A percentile compares a stretch with the other conserved stretches of the same genome.
These are phyloP conservation scores for Lampropteryx suffumata DNA, from an alignment of 2,888 invertebrate genomes.

Conservation along the genomic window DNA sequence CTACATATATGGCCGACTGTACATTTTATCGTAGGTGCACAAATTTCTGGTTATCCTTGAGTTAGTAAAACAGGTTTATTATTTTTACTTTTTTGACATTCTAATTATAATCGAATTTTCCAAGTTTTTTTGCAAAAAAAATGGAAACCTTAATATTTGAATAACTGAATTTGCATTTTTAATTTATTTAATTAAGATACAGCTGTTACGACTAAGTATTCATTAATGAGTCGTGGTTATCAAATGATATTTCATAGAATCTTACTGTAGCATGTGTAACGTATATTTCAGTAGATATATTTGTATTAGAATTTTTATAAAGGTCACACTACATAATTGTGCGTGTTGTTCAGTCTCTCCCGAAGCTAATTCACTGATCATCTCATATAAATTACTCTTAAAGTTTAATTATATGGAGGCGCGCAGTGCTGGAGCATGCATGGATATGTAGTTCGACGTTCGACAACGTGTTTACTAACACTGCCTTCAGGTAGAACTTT, in stretches of 20 bases:
- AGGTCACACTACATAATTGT: not conserved
- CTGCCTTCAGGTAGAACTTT: conserved; percentile 20
- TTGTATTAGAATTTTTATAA: conserved; percentile 32
- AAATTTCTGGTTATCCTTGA: too few species aligned
- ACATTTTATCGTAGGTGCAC: too few species aligned
- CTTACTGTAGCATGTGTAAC: conserved; percentile 31
- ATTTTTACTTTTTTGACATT: not conserved
- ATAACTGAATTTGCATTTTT: conserved; percentile 13
- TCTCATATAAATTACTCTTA: too few species aligned
- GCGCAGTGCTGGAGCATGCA: not conserved
- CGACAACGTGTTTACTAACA: conserved; percentile 18
- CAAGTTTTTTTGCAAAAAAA: conserved; percentile 20
- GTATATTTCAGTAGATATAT: conserved; percentile 35
- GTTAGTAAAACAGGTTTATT: not conserved
- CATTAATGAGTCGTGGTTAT: conserved; percentile 8
- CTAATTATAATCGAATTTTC: not conserved
- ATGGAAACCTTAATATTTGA: conserved; percentile 7
- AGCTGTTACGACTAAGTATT: conserved; percentile 2
- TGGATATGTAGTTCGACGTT: not conserved
- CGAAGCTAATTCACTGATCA: too few species aligned
- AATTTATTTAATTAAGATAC: not conserved
- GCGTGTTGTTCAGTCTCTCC: not conserved
- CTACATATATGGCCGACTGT: too few species aligned
- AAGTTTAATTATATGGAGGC: too few species aligned
- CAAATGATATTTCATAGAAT: conserved; percentile 36